These are phyloP conservation scores for Erpornis zantholeuca DNA, from an alignment of 2,113 vertebrate species.

Conservation along the genomic window DNA sequence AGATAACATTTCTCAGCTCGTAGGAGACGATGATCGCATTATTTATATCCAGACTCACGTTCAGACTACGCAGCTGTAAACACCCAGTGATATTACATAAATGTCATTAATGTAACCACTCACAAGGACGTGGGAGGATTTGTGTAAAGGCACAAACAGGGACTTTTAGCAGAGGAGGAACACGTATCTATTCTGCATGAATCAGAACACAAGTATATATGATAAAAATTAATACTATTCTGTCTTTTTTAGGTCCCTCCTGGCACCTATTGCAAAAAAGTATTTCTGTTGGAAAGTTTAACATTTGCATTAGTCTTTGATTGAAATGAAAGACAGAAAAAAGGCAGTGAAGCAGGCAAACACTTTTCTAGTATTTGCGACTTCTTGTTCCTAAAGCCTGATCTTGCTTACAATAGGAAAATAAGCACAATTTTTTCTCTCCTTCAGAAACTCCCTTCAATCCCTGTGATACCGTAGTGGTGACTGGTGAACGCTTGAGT, in stretches of 20 bases:
- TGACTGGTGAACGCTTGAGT: background rate
- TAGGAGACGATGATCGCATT: background rate
- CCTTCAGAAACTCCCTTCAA: background rate
- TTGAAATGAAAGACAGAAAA: background rate
- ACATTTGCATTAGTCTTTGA: background rate
- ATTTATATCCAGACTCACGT: conserved; percentile 14
- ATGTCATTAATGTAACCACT: conserved; percentile 18
- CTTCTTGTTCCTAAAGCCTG: background rate
- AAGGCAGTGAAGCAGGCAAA: background rate
- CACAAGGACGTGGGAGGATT: background rate
- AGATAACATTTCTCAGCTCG: background rate
- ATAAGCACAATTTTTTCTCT: background rate
- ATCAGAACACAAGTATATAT: background rate
- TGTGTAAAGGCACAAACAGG: conserved; percentile 14
- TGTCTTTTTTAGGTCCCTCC: background rate
- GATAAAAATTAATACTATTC: background rate
- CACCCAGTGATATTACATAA: background rate
- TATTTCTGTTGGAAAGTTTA: background rate
- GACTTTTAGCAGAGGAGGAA: background rate
- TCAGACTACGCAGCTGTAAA: conserved; percentile 12
- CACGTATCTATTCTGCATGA: background rate
- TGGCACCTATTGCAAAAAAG: background rate
- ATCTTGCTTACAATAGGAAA: background rate
- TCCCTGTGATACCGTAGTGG: background rate
- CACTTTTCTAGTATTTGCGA: background rate